These are phyloP conservation scores for Dolichotis patagonum DNA, from an alignment of 2,113 vertebrate genomes.

Conservation along the genomic window DNA sequence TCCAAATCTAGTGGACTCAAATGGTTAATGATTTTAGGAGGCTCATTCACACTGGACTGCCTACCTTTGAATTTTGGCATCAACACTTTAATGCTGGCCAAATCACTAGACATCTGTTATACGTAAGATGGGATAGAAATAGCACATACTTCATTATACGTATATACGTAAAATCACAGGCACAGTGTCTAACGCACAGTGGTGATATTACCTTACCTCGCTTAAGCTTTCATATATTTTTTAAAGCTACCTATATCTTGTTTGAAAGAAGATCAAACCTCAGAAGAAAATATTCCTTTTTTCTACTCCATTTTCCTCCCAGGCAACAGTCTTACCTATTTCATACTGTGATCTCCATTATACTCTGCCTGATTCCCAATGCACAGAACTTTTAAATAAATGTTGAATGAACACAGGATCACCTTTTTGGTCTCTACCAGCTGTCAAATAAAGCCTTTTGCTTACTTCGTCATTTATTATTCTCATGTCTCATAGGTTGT, in stretches of 20 bases:
- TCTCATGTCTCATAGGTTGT: background rate
- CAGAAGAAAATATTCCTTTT: background rate
- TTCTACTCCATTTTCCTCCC: background rate
- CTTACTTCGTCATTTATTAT: background rate
- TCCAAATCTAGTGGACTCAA: background rate
- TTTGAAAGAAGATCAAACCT: slow-evolving; percentile 39
- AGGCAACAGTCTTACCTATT: background rate
- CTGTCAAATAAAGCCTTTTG: background rate
- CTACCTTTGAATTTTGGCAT: slow-evolving; percentile 16
- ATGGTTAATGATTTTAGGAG: background rate
- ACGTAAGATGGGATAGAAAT: background rate
- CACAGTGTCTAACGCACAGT: background rate
- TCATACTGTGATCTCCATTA: background rate
- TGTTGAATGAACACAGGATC: background rate
- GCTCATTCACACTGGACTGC: background rate
- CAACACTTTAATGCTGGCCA: background rate
- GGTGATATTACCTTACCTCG: background rate
- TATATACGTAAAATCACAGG: background rate
- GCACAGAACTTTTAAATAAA: background rate
- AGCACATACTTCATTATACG: background rate
- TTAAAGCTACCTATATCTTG: background rate
- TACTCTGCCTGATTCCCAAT: background rate
- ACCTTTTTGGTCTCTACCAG: background rate
- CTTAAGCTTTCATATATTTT: background rate
- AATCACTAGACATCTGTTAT: background rate